These are phyloP conservation scores for Penaeus indicus DNA, from an alignment of 1,140 invertebrate genomes.

Conservation along the genomic window DNA sequence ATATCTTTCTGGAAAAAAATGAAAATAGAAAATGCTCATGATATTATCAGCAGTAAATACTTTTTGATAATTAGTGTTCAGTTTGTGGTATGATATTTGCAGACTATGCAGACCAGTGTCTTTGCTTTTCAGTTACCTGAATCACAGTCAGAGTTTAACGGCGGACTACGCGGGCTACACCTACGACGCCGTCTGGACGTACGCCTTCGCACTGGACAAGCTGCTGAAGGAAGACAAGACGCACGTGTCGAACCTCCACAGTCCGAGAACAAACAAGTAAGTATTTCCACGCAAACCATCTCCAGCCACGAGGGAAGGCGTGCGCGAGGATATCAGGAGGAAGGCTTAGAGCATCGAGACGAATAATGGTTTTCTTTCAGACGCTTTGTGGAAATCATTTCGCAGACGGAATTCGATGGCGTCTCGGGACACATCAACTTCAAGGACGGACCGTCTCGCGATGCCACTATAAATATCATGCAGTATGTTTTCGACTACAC, in stretches of 20 bases:
- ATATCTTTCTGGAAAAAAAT: neutral
- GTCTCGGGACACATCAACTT: slow-evolving; percentile 84
- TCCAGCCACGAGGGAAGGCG: neutral
- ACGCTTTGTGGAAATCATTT: slow-evolving; percentile 71
- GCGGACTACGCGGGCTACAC: slow-evolving; percentile 81
- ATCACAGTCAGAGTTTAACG: neutral
- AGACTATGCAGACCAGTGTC: neutral
- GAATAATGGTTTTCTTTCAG: slow-evolving; percentile 68
- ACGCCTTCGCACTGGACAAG: slow-evolving; percentile 80
- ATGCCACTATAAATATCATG: slow-evolving; percentile 79
- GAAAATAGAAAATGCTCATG: too few species aligned
- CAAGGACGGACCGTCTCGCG: slow-evolving; percentile 77
- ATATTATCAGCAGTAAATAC: too few species aligned
- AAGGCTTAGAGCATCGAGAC: neutral
- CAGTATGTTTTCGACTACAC: slow-evolving; percentile 74
- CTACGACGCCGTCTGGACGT: slow-evolving; percentile 89
- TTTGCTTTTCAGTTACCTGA: neutral
- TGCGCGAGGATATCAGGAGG: neutral
- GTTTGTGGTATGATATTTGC: too few species aligned
- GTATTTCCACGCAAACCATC: slow-evolving; percentile 51
- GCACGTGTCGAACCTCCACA: slow-evolving; percentile 76
- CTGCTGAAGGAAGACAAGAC: slow-evolving; percentile 76
- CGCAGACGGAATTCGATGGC: slow-evolving; percentile 78
- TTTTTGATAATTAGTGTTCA: too few species aligned
- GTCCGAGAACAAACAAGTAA: slow-evolving; percentile 75